phyloP scores from a whole-genome alignment of 2,888 invertebrate species.

The Cristatella mucedo region DNA sequence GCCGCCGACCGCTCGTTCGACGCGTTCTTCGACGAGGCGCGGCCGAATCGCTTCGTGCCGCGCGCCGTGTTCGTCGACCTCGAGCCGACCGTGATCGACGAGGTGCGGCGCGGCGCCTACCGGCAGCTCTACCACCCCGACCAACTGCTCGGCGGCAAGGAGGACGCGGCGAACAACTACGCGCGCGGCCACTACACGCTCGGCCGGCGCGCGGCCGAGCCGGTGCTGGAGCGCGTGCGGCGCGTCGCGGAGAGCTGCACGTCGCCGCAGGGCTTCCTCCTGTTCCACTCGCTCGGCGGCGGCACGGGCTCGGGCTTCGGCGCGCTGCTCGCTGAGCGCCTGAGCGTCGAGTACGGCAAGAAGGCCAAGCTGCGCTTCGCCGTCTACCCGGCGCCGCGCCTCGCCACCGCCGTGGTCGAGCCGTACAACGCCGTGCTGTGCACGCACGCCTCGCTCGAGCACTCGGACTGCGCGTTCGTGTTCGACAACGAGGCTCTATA shows the following conservation, averaged over 20 bases:
- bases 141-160: conserved; percentile 14
- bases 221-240: conserved; percentile 14
- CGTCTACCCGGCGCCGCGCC: conserved; percentile 31
- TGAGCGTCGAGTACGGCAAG: conserved; percentile 31
- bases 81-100: conserved; percentile 70
- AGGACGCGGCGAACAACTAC: conserved; percentile 16
- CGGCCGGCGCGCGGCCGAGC: conserved; percentile 14
- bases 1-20: conserved; percentile 70
- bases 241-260: conserved; percentile 39
- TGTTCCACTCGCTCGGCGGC: conserved; percentile 31
- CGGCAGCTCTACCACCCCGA: conserved; percentile 15
- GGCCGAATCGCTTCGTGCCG: conserved; percentile 84
- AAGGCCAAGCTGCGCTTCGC: conserved; percentile 31
- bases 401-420: conserved; percentile 28
- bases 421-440: conserved; percentile 30
- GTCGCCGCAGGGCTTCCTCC: conserved; percentile 35
- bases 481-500: conserved; percentile 49
- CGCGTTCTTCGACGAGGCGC: conserved; percentile 55
- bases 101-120: conserved; percentile 14
- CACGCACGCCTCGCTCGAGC: conserved; percentile 28
- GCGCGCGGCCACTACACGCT: conserved; percentile 16
- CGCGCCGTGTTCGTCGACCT: conserved; percentile 76
- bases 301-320: conserved; percentile 36
- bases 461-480: conserved; percentile 28
- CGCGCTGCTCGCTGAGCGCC: conserved; percentile 33